These are phyloP conservation scores for Clitarchus hookeri DNA, from an alignment of 2,888 invertebrate species.

Conservation along the genomic window DNA sequence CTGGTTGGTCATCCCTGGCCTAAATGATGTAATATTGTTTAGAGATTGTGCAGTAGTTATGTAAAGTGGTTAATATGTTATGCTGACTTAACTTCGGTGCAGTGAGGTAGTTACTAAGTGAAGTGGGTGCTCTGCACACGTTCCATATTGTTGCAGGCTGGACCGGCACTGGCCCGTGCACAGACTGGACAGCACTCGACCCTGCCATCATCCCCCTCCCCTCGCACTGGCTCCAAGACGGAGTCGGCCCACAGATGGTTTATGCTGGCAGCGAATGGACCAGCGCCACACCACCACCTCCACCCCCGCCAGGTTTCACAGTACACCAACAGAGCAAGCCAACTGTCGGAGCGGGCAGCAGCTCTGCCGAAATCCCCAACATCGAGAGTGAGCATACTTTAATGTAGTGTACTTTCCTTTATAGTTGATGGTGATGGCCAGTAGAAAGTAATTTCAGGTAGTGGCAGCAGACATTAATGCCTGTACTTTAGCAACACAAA, in stretches of 20 bases:
- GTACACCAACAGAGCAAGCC: slow-evolving; percentile 3
- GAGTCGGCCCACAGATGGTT: neutral
- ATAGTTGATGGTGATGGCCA: no score
- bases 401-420: no score
- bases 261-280: slow-evolving; percentile 19
- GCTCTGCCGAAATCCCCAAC: neutral
- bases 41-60: no score
- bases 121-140: neutral
- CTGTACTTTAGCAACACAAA: no score
- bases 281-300: neutral
- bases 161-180: slow-evolving; percentile 55
- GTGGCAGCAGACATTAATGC: no score
- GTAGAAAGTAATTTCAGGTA: no score
- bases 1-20: no score
- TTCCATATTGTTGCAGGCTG: slow-evolving; percentile 40
- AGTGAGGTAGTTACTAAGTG: neutral
- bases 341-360: neutral
- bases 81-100: no score
- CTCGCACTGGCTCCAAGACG: slow-evolving; percentile 18
- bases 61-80: no score
- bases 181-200: slow-evolving; percentile 91
- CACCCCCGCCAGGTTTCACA: neutral
- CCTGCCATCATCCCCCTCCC: slow-evolving; percentile 83
- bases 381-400: slow-evolving; percentile 1
- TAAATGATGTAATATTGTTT: no score